Evolutionary conservation across 2,113 vertebrate genomes (phyloP), one percentile per base, ranked within the genome.

Genomic region (Oxyura jamaicensis): DNA sequence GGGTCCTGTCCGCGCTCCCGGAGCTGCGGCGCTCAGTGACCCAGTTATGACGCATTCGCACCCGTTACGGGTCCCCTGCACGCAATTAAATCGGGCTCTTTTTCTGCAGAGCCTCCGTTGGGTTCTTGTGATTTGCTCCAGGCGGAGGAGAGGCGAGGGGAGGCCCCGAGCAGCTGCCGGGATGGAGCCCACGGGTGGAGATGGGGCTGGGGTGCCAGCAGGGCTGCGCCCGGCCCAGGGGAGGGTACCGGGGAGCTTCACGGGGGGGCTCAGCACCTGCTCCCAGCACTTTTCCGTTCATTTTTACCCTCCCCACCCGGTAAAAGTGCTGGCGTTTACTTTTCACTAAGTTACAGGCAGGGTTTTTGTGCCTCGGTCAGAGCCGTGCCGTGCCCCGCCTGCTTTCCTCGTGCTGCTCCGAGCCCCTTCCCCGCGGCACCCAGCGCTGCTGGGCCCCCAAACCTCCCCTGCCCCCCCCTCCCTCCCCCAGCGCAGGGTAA

Each of bases 401-500:
- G 86, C 18, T n/a, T 86, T 88, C 80, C 31, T 74, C 72, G 4
- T 1, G 41, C 79, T 91, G 59, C 46, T 91, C 68, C 77, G 71
- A 78, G 46, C 46, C 46, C 46, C 46, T 48, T 73, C 82, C 71
- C 74, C 44, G 77, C 81, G 50, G 21, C 3, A 10, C 67, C 88
- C 85, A 39, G 90, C 55, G 53, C 8, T 2, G 88, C 67, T 42
- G 80, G 90, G 69, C 86, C 91, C 91, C 95, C 84, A 74, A 93
- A 93, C 91, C 48, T 44, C 71, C 62, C 74, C 13, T 71, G 58
- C 62, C 31, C 39, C 83, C 72, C 36, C 80, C 55, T 25, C 56
- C 88, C 26, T 0, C 23, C 79, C 91, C 82, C 97, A 94, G 97
- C 42, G 41, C 97, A 86, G 92, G 96, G 93, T 97, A 93, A 96